Conservation (phyloP, 1,140 invertebrate species). For the Belonocnema kinseyi region DNA sequence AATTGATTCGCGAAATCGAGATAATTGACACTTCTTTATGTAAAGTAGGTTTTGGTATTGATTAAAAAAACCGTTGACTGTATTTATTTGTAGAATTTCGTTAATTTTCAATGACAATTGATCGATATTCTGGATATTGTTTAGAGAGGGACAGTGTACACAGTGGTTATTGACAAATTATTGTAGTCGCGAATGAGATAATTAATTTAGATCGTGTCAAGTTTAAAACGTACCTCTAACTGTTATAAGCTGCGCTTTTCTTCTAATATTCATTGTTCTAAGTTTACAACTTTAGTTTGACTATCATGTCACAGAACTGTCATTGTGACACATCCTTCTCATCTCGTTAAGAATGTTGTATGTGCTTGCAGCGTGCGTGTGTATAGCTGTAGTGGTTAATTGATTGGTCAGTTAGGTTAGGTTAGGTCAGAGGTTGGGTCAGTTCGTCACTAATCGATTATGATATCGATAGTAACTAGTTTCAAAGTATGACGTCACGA, state of each 20-base stretch:
- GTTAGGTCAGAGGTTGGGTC: no score
- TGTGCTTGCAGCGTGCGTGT: no score
- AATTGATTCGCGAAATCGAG: neutral
- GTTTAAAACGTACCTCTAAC: neutral
- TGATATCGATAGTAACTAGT: no score
- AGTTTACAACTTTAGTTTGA: constrained; percentile 48
- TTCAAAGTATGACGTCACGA: no score
- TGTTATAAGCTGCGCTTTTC: constrained; percentile 41
- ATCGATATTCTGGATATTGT: neutral
- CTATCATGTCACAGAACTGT: constrained; percentile 55
- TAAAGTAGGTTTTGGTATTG: neutral
- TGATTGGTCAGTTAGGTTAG: no score
- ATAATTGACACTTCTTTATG: neutral
- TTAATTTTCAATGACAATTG: neutral
- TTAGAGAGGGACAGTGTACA: neutral
- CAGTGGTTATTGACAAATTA: neutral
- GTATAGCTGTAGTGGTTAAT: no score
- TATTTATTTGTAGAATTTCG: constrained; percentile 3
- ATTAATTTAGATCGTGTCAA: constrained; percentile 18
- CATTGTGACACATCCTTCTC: constrained; percentile 40
- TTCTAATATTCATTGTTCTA: constrained; percentile 51
- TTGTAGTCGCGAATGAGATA: neutral
- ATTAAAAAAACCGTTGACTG: neutral
- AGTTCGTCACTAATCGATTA: no score
- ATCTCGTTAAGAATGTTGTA: no score